phyloP scores from a whole-genome alignment of 37 sponge, comb jelly and placozoan species.

The Ephydatia muelleri region DNA sequence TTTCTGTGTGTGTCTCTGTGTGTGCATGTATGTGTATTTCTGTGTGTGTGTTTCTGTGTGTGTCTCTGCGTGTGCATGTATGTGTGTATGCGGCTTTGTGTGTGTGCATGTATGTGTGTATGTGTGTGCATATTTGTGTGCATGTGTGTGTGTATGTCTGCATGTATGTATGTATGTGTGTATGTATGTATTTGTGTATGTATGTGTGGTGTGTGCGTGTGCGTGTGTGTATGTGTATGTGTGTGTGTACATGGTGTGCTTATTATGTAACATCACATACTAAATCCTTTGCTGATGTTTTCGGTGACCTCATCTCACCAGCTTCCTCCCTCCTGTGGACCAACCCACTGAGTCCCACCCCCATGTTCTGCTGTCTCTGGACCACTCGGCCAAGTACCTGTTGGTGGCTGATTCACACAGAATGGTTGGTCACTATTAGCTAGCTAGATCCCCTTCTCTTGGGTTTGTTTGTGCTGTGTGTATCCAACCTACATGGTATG shows the following conservation, averaged over 20 bases:
- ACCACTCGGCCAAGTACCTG: conserved; percentile 77
- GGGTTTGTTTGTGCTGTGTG: neutral
- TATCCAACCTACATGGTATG: no score
- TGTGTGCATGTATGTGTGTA: neutral
- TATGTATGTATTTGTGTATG: neutral
- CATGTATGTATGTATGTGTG: conserved; percentile 7
- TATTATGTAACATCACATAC: neutral
- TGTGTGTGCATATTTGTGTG: conserved; percentile 10
- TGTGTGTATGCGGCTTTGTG: conserved; percentile 5
- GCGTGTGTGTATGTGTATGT: conserved; percentile 9
- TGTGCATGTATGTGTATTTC: neutral
- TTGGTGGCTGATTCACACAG: conserved; percentile 70
- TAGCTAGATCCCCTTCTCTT: neutral
- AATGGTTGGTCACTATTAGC: conserved; percentile 33
- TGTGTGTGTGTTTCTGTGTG: neutral
- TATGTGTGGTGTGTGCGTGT: neutral
- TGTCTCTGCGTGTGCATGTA: neutral
- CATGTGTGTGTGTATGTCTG: conserved; percentile 21
- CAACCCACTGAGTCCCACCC: conserved; percentile 24
- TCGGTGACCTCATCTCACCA: neutral
- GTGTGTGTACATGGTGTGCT: no score
- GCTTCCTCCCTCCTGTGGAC: conserved; percentile 15
- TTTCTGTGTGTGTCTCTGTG: neutral
- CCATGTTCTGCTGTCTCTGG: conserved; percentile 58
- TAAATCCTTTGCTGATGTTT: no score